Evolutionary conservation across 1,140 invertebrate species (phyloP).

Genomic region (Pristionchus pacificus): DNA sequence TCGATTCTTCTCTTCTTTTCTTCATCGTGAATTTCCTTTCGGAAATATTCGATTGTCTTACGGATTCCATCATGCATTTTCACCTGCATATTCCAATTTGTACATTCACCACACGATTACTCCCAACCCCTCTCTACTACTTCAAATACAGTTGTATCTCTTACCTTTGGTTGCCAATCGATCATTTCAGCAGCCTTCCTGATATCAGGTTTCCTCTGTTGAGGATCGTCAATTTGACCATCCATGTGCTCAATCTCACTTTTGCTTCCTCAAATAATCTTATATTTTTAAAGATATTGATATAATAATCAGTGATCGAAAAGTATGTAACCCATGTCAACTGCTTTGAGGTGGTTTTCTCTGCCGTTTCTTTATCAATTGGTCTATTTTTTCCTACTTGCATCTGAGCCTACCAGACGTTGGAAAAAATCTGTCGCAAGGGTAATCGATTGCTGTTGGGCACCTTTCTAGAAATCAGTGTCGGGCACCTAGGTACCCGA

Average conservation of each 20-base stretch:
- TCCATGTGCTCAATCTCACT: slow-evolving; percentile 76
- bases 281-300: slow-evolving; percentile 11
- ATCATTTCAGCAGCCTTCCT: slow-evolving; percentile 76
- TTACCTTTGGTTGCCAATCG: slow-evolving; percentile 87
- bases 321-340: too few relatives aligned
- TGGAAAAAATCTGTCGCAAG: too few relatives aligned
- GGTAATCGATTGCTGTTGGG: too few relatives aligned
- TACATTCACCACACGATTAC: too few relatives aligned
- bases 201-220: slow-evolving; percentile 86
- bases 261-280: slow-evolving; percentile 71
- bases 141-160: slow-evolving; percentile 13
- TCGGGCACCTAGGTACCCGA: too few relatives aligned
- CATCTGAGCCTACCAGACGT: too few relatives aligned
- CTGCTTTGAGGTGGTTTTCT: too few relatives aligned
- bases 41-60: slow-evolving; percentile 51
- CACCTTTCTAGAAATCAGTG: too few relatives aligned
- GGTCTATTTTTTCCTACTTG: too few relatives aligned
- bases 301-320: too few relatives aligned
- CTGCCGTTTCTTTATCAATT: too few relatives aligned
- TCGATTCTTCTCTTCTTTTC: slow-evolving; percentile 15
- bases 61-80: slow-evolving; percentile 50
- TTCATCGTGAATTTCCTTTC: slow-evolving; percentile 40
- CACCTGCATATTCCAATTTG: slow-evolving; percentile 36
- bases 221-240: slow-evolving; percentile 76
- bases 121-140: too few relatives aligned